Evolutionary conservation across 2,888 invertebrate genomes (phyloP), one percentile per base, ranked within the genome.

Genomic region (Xanthorhoe designata): DNA sequence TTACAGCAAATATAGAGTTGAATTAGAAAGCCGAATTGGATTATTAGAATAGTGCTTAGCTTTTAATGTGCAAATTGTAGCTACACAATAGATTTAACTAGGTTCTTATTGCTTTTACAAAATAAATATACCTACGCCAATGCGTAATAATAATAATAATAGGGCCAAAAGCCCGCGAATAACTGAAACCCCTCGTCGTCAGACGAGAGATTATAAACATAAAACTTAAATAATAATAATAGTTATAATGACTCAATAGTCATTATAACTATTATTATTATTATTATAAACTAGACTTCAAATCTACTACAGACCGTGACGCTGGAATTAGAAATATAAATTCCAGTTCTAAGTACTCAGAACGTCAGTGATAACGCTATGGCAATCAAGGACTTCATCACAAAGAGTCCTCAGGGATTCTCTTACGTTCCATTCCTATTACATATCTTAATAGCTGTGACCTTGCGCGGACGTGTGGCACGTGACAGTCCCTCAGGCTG

Each of bases 381-480:
- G 59, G 66, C 68, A 69, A 68, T 72, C 63, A 67, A 67, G 69
- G 62, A 57, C 50, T 66, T 29, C 50, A 58, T 60, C 64, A 71
- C 61, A 53, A 61, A 62, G 47, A 62, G 65, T 53, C 63, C 68
- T 47, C 49, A 13, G 65, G 61, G 67, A 70, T 76, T 78, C 60
- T 70, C 70, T 69, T 59, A 13, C 49, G 49, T 50, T 72, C 66
- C 15, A 17, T 54, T 60, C 62, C 58, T 54, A 70, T 68, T 72
- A 73, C 71, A 70, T 62, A 68, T 69, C 72, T 65, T 69, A 72
- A 73, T 69, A 61, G 56, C 59, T 15, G 47, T 67, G 74, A 71
- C 75, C 77, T 78, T 74, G 73, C 42, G 47, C 60, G 73, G 58
- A 76, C 78, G 79, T 78, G 75, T 73, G 73, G 62, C 49, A 72